phyloP scores from a whole-genome alignment of 1,140 invertebrate species.

The Magallana ariakensis region DNA sequence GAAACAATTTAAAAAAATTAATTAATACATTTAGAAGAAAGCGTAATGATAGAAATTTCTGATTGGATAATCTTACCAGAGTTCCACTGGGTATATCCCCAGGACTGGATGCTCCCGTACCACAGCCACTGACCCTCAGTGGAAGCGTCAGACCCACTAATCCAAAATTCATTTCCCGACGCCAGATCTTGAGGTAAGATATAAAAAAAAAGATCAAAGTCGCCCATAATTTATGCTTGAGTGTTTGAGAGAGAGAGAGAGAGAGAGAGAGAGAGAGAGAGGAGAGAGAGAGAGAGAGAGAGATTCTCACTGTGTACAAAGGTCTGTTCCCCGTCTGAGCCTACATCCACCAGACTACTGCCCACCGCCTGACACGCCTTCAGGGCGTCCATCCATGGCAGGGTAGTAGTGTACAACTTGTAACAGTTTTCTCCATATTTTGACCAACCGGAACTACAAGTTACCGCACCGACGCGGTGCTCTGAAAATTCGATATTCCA shows the following conservation, averaged over 20 bases:
- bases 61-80: not conserved
- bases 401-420: not conserved
- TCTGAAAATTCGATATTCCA: not conserved
- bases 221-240: not conserved
- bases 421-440: conserved; percentile 21
- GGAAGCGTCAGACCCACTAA: not conserved
- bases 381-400: not conserved
- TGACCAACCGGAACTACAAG: not conserved
- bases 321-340: not conserved
- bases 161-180: not conserved
- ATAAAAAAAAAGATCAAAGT: not conserved
- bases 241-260: too few species aligned
- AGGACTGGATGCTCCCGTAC: conserved; percentile 20
- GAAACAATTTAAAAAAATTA: too few species aligned
- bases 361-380: conserved; percentile 4
- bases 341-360: not conserved
- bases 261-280: too few species aligned
- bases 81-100: not conserved
- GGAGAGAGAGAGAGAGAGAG: too few species aligned
- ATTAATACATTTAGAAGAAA: too few species aligned
- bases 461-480: not conserved
- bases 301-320: not conserved
- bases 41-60: too few species aligned
- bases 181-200: not conserved
- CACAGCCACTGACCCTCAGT: not conserved